A percentile compares a stretch with the other conserved stretches of the same genome.
These are phyloP conservation scores for Gouania willdenowi DNA, from an alignment of 2,797 vertebrate genomes.

Conservation along the genomic window DNA sequence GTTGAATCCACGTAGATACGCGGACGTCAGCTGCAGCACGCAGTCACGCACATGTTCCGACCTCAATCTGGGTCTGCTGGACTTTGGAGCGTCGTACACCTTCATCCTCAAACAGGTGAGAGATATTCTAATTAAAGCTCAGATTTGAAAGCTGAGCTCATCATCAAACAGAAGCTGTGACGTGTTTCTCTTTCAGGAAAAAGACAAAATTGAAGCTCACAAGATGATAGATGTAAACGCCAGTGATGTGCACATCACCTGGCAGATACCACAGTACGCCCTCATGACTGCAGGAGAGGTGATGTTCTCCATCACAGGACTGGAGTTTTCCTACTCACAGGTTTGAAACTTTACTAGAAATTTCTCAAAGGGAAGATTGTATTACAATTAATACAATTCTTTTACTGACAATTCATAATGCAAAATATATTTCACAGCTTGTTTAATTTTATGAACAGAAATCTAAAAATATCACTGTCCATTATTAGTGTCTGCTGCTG, in stretches of 20 bases:
- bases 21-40: conserved; percentile 53
- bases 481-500: no score
- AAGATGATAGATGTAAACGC: conserved; percentile 81
- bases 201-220: conserved; percentile 18
- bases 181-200: conserved; percentile 51
- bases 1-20: no score
- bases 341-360: no score
- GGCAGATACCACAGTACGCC: conserved; percentile 92
- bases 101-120: conserved; percentile 81
- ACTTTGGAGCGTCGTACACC: conserved; percentile 87
- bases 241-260: conserved; percentile 85
- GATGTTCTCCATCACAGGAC: conserved; percentile 95
- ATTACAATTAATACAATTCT: no score
- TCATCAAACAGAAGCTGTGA: background rate
- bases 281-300: conserved; percentile 90
- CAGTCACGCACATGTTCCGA: conserved; percentile 26
- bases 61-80: conserved; percentile 82
- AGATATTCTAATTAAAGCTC: conserved; percentile 7
- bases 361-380: no score
- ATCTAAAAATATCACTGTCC: no score
- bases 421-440: no score
- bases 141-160: no score
- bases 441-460: no score
- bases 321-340: conserved; percentile 98
- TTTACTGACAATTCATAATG: no score